These are phyloP conservation scores for Girardinichthys multiradiatus DNA, from an alignment of 2,113 vertebrate species.

Conservation along the genomic window DNA sequence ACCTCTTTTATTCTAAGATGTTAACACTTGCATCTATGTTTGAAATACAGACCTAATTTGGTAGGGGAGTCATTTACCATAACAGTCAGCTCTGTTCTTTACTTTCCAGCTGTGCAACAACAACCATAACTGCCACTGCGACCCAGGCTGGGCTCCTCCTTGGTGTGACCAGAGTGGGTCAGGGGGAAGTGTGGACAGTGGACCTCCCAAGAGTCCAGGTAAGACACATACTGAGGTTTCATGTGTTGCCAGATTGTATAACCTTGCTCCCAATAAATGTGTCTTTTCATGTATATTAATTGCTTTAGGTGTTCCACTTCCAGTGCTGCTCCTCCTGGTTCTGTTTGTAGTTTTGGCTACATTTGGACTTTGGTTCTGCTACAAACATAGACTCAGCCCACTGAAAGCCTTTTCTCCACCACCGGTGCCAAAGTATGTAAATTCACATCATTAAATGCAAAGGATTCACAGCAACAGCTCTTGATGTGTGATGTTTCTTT, in stretches of 20 bases:
- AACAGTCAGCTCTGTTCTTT: neutral
- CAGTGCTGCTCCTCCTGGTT: constrained; percentile 60
- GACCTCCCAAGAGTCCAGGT: constrained; percentile 80
- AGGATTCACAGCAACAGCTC: neutral
- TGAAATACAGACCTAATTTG: too few relatives aligned
- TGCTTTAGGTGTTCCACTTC: constrained; percentile 55
- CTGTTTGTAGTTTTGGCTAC: constrained; percentile 56
- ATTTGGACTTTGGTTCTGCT: constrained; percentile 68
- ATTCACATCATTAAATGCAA: neutral
- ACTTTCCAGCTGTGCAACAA: constrained; percentile 91
- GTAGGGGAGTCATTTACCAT: neutral
- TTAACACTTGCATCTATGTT: too few relatives aligned
- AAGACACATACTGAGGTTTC: constrained; percentile 29
- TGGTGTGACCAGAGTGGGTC: constrained; percentile 84
- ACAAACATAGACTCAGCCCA: constrained; percentile 60
- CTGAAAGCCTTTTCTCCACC: constrained; percentile 55
- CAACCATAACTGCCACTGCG: constrained; percentile 94
- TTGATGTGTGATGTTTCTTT: neutral
- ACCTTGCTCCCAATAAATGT: neutral
- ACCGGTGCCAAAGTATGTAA: constrained; percentile 33
- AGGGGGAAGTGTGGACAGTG: constrained; percentile 95
- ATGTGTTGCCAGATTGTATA: neutral
- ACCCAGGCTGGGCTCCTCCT: constrained; percentile 89
- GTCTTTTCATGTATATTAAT: neutral
- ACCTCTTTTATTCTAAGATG: too few relatives aligned